A percentile compares a stretch with the other conserved stretches of the same genome.
These are phyloP conservation scores for Ornithoptera priamus DNA, from an alignment of 2,888 invertebrate species.

Conservation along the genomic window DNA sequence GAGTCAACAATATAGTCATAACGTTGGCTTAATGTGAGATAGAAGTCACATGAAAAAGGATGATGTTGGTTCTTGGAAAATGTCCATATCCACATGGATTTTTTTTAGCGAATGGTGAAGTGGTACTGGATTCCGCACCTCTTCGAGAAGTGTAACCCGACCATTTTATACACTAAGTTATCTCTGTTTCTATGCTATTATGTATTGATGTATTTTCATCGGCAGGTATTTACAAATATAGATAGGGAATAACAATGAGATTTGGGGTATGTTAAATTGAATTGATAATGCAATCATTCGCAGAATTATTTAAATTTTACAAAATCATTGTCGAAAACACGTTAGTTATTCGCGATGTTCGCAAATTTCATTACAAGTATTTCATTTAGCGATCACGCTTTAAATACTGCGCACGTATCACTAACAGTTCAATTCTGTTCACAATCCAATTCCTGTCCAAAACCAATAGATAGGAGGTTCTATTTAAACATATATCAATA, in stretches of 20 bases:
- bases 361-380: constrained; percentile 72
- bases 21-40: too few relatives aligned
- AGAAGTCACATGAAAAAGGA: too few relatives aligned
- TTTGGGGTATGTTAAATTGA: neutral
- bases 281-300: constrained; percentile 4
- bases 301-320: constrained; percentile 40
- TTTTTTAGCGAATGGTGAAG: too few relatives aligned
- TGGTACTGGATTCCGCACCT: too few relatives aligned
- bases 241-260: neutral
- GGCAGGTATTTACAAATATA: neutral
- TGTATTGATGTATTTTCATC: neutral
- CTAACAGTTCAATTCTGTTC: constrained; percentile 25
- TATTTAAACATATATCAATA: neutral
- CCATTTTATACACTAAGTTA: neutral
- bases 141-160: too few relatives aligned
- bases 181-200: neutral
- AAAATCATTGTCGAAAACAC: constrained; percentile 42
- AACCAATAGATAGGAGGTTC: neutral
- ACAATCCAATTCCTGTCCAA: neutral
- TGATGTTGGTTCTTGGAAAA: too few relatives aligned
- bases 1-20: too few relatives aligned
- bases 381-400: constrained; percentile 65
- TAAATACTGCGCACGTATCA: constrained; percentile 53
- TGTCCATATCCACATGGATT: too few relatives aligned
- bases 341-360: constrained; percentile 43